Conservation (phyloP, 2,113 vertebrate species). For the Setophaga petechia region DNA sequence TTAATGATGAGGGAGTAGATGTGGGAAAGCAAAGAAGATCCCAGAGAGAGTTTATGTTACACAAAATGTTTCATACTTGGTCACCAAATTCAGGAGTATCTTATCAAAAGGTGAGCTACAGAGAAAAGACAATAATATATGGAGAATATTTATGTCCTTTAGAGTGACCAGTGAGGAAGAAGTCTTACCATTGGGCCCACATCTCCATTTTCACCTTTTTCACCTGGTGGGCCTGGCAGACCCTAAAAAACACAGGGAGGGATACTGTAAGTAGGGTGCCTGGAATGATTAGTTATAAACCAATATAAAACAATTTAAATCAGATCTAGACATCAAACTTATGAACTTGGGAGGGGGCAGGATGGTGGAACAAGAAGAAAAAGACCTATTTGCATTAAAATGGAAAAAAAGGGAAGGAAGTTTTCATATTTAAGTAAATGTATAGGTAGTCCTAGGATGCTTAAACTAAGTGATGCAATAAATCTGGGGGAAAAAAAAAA, state of each 20-base stretch:
- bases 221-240: slow-evolving; percentile 93
- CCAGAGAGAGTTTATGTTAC: neutral
- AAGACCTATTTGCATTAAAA: neutral
- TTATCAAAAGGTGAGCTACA: neutral
- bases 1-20: neutral
- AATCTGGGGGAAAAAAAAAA: neutral
- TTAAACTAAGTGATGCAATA: neutral
- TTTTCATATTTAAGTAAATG: neutral
- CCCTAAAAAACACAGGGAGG: slow-evolving; percentile 75
- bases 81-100: neutral
- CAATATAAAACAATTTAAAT: neutral
- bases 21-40: neutral
- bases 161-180: neutral
- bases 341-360: neutral
- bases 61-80: neutral
- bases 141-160: neutral
- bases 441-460: neutral
- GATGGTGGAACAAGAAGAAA: neutral
- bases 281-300: neutral
- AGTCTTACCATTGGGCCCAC: slow-evolving; percentile 93
- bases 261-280: neutral
- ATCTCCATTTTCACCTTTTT: slow-evolving; percentile 97
- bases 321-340: neutral
- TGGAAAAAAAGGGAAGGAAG: neutral
- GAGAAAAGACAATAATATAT: neutral